These are phyloP conservation scores for Phalangium opilio DNA, from an alignment of 2,888 invertebrate species.

Conservation along the genomic window DNA sequence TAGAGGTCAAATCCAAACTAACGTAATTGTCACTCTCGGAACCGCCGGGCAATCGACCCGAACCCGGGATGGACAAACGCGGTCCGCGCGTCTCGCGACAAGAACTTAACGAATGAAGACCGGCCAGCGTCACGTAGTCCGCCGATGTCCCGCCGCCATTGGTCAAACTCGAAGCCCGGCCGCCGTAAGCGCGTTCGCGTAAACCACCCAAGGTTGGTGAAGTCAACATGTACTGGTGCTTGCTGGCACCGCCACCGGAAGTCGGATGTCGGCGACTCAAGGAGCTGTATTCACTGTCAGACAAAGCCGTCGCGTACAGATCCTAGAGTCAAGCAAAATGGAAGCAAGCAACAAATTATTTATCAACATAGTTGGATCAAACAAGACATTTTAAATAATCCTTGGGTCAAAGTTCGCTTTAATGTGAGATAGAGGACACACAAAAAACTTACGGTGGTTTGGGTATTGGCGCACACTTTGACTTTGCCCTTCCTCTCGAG, in stretches of 20 bases:
- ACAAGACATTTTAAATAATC: too few relatives aligned
- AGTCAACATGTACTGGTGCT: constrained; percentile 18
- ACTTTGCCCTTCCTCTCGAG: too few relatives aligned
- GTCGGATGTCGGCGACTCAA: constrained; percentile 11
- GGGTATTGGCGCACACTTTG: too few relatives aligned
- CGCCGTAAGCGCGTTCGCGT: constrained; percentile 25
- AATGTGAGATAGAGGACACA: too few relatives aligned
- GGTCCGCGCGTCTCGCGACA: constrained; percentile 2
- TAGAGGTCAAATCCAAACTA: constrained; percentile 8
- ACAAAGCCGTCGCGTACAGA: constrained; percentile 14
- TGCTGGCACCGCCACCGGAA: background rate
- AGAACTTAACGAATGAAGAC: background rate
- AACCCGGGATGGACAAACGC: constrained; percentile 6
- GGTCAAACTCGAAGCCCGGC: constrained; percentile 22
- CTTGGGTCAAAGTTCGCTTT: too few relatives aligned
- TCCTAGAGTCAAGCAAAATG: too few relatives aligned
- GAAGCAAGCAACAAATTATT: too few relatives aligned
- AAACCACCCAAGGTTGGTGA: constrained; percentile 17
- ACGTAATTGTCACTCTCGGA: constrained; percentile 14
- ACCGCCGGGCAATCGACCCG: background rate
- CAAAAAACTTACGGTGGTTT: too few relatives aligned
- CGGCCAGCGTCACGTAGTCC: constrained; percentile 11
- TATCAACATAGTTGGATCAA: too few relatives aligned
- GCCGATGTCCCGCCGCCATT: constrained; percentile 21
- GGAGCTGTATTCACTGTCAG: constrained; percentile 19